Conservation (phyloP, 2,113 vertebrate species). For the Parus major region DNA sequence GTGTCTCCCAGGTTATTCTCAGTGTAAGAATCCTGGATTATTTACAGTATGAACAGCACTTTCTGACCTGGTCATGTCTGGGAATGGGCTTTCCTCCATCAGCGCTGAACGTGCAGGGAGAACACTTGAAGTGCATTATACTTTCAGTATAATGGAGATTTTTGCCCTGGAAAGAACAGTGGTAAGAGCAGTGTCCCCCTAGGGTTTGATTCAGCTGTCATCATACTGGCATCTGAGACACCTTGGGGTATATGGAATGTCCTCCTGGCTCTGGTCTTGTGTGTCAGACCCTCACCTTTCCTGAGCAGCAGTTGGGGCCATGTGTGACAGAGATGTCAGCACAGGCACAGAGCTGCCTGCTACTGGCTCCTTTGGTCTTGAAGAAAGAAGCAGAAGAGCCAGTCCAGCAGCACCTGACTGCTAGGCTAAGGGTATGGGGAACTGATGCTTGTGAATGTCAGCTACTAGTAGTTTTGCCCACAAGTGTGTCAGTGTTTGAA, state of each 20-base stretch:
- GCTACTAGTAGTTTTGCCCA: neutral
- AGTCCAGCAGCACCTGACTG: neutral
- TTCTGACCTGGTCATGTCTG: neutral
- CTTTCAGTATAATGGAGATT: neutral
- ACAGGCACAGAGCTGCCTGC: neutral
- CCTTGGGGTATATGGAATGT: neutral
- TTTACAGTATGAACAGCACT: neutral
- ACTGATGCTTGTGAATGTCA: neutral
- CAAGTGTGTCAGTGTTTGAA: neutral
- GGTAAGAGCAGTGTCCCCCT: neutral
- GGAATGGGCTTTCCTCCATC: neutral
- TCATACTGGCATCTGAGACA: neutral
- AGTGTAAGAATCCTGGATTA: neutral
- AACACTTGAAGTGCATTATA: accelerated
- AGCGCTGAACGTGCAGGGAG: neutral
- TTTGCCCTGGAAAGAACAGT: neutral
- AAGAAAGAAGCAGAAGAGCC: neutral
- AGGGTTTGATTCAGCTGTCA: neutral
- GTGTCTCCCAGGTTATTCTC: neutral
- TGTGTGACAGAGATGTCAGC: neutral
- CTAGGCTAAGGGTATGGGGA: neutral
- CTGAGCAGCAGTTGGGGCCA: neutral
- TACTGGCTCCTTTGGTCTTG: neutral
- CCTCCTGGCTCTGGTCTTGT: neutral
- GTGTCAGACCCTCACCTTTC: neutral